Conservation (phyloP, 2,113 vertebrate genomes). For the Ariopsis seemanni region DNA sequence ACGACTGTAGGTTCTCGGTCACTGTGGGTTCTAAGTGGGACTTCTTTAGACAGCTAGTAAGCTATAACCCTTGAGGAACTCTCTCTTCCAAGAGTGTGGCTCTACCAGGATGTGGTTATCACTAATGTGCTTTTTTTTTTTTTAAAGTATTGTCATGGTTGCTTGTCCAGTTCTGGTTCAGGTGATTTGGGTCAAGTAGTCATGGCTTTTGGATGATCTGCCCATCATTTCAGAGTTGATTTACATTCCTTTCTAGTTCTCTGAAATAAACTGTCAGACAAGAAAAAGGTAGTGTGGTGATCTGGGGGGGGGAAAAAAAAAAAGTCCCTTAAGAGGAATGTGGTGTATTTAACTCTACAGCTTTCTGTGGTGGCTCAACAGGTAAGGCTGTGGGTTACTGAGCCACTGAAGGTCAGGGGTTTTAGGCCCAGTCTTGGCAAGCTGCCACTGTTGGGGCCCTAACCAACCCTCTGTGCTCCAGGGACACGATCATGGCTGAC, state of each 20-base stretch:
- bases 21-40: neutral
- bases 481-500: too few species aligned
- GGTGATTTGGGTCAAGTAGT: neutral
- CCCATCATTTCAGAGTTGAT: neutral
- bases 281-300: neutral
- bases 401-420: too few species aligned
- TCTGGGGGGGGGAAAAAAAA: too few species aligned
- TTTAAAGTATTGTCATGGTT: neutral
- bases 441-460: too few species aligned
- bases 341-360: too few species aligned
- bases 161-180: neutral
- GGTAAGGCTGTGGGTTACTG: too few species aligned
- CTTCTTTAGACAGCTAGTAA: neutral
- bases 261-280: neutral
- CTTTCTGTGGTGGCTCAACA: too few species aligned
- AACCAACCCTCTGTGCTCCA: too few species aligned
- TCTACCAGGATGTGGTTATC: neutral
- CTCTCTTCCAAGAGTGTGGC: neutral
- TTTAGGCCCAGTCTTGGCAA: too few species aligned
- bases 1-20: neutral
- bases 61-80: neutral
- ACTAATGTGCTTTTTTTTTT: neutral
- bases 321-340: neutral
- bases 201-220: neutral
- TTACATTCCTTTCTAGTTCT: neutral